Evolutionary conservation across 2,888 invertebrate genomes (phyloP), one percentile per base, ranked within the genome.

Genomic region (Dryocosmus kuriphilus): DNA sequence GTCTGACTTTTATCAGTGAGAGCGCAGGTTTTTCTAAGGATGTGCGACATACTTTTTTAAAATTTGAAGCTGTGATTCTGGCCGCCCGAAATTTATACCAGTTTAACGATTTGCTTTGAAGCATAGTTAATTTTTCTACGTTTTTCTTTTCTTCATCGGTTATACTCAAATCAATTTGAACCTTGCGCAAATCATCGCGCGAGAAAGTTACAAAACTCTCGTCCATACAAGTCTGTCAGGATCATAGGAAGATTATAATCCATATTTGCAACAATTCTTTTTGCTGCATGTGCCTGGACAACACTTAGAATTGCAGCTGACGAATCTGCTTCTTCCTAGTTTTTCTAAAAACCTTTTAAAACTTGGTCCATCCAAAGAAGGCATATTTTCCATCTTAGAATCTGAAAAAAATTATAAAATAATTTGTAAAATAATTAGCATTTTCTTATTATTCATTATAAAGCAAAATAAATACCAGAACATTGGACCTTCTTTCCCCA

Each of bases 31-130:
- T n/a, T n/a, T n/a, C n/a, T n/a, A n/a, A n/a, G n/a, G n/a, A n/a
- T n/a, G n/a, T n/a, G n/a, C n/a, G n/a, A n/a, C n/a, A n/a, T n/a
- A n/a, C n/a, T n/a, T n/a, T n/a, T n/a, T n/a, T n/a, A n/a, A n/a
- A n/a, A n/a, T n/a, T 55, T 51, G 51, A 46, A 24, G 46, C 46
- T 8, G 51, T 19, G 16, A 75, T 75, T 61, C 62, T 61, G 1
- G 41, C 62, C 11, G 35, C 19, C 9, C 41, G n/a, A 61, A 38
- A 61, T 35, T 75, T 41, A 27, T 22, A 75, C 75, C 62, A 75
- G 19, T 19, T 35, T 19, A n/a, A 19, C 30, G 19, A 55, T 74
- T 74, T n/a, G n/a, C n/a, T n/a, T n/a, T n/a, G n/a, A n/a, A n/a
- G n/a, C n/a, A n/a, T n/a, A n/a, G n/a, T n/a, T 74, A 22, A n/a